Percentiles rank a stretch among this genome's conserved stretches.
Evolutionary conservation across 2,113 vertebrate genomes (phyloP).

Genomic region (Illadopsis cleaveri): DNA sequence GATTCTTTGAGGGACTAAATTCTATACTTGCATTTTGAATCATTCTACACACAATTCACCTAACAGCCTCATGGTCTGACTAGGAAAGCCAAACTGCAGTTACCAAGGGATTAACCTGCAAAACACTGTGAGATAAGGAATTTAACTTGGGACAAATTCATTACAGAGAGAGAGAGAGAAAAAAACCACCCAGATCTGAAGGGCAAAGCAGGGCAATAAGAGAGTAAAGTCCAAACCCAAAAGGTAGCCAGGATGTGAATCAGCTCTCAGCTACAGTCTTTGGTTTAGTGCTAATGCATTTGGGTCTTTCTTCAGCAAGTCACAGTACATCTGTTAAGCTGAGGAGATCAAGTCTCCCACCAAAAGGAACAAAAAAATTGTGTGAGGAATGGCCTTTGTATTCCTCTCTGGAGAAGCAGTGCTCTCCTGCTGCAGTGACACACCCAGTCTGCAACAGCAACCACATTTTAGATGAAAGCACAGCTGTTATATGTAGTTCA

Average conservation of each 20-base stretch:
- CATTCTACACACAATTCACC: neutral
- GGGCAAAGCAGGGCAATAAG: neutral
- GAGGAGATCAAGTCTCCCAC: neutral
- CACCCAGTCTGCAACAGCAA: neutral
- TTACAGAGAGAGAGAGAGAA: neutral
- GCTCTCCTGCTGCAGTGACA: neutral
- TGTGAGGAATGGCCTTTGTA: neutral
- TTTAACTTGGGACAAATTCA: neutral
- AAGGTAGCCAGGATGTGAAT: neutral
- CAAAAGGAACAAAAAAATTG: neutral
- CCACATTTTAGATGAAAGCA: neutral
- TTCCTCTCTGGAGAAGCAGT: neutral
- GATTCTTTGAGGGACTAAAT: neutral
- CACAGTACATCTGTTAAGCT: neutral
- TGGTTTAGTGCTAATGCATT: neutral
- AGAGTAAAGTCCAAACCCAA: neutral
- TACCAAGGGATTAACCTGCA: neutral
- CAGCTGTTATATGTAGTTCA: rapidly evolving
- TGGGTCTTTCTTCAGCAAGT: neutral
- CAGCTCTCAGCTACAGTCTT: neutral
- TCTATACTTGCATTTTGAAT: neutral
- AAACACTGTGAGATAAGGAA: neutral
- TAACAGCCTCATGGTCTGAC: neutral
- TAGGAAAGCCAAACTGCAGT: neutral
- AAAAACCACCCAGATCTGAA: neutral